These are phyloP conservation scores for Champsocephalus gunnari DNA, from an alignment of 2,797 vertebrate species.

Conservation along the genomic window DNA sequence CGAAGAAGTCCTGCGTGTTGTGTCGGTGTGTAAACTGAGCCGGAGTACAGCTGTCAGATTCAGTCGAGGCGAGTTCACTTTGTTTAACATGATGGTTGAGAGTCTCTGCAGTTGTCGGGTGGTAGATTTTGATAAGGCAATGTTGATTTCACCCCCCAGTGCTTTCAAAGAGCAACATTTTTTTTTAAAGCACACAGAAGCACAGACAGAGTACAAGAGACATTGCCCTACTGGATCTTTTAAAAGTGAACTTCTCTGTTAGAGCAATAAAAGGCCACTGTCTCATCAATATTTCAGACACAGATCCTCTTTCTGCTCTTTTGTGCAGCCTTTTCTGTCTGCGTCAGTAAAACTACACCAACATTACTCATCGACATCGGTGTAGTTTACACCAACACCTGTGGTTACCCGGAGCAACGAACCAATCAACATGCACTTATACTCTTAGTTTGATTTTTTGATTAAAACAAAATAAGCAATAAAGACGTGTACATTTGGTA, in stretches of 20 bases:
- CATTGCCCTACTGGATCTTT: slow-evolving; percentile 26
- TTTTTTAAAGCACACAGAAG: slow-evolving; percentile 32
- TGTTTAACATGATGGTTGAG: slow-evolving; percentile 4
- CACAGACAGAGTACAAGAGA: slow-evolving; percentile 22
- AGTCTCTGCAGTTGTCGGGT: slow-evolving; percentile 17
- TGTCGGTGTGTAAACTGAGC: slow-evolving; percentile 62
- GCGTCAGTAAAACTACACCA: slow-evolving; percentile 65
- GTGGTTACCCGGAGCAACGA: slow-evolving; percentile 43
- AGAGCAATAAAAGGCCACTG: slow-evolving; percentile 51
- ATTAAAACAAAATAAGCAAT: slow-evolving; percentile 30
- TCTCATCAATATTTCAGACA: slow-evolving; percentile 81
- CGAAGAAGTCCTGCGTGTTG: slow-evolving; percentile 27
- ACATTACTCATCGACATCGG: slow-evolving; percentile 28
- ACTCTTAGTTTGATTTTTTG: slow-evolving; percentile 15
- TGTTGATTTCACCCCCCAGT: slow-evolving; percentile 26
- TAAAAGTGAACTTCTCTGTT: slow-evolving; percentile 54
- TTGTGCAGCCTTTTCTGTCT: slow-evolving; percentile 58
- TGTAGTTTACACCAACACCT: slow-evolving; percentile 56
- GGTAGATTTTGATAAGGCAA: slow-evolving; percentile 50
- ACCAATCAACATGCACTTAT: slow-evolving; percentile 36
- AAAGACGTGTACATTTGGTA: slow-evolving; percentile 6
- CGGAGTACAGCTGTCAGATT: slow-evolving; percentile 39
- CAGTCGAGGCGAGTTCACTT: slow-evolving; percentile 30
- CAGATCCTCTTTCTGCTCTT: slow-evolving; percentile 69
- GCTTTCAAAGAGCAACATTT: slow-evolving; percentile 18